Percentiles rank a stretch among this genome's conserved stretches.
Conservation (phyloP, 1,140 invertebrate species). For the Pachypeltis micranthus region DNA sequence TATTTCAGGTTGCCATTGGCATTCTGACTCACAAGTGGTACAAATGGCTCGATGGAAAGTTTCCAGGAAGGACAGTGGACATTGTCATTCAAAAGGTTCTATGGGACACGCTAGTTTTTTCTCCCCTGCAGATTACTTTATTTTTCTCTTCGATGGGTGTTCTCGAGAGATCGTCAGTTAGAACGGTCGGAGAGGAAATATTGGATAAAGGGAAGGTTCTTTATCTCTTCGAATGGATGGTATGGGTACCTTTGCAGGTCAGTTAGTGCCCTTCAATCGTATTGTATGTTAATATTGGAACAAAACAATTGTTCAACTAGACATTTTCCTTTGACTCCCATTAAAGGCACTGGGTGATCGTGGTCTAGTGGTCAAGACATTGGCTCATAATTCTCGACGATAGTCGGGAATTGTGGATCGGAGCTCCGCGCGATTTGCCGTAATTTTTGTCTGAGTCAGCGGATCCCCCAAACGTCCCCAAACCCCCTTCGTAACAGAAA, state of each 20-base stretch:
- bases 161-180: background rate
- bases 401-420: too few species aligned
- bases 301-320: too few species aligned
- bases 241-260: background rate
- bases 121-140: background rate
- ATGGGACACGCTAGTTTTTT: background rate
- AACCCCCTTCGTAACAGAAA: too few species aligned
- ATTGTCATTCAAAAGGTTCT: background rate
- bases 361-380: too few species aligned
- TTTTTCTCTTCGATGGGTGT: background rate
- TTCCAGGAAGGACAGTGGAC: background rate
- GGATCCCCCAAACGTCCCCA: too few species aligned
- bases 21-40: conserved; percentile 3
- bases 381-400: too few species aligned
- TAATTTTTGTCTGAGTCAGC: too few species aligned
- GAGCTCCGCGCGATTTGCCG: too few species aligned
- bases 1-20: background rate
- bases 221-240: conserved; percentile 2
- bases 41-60: background rate
- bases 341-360: too few species aligned
- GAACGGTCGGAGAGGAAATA: background rate
- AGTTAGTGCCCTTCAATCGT: too few species aligned
- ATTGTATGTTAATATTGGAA: too few species aligned
- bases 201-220: background rate
- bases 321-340: too few species aligned